Percentiles rank a stretch among this genome's conserved stretches.
These are phyloP conservation scores for Drosophila koepferae DNA, from an alignment of 2,888 invertebrate species.

Conservation along the genomic window DNA sequence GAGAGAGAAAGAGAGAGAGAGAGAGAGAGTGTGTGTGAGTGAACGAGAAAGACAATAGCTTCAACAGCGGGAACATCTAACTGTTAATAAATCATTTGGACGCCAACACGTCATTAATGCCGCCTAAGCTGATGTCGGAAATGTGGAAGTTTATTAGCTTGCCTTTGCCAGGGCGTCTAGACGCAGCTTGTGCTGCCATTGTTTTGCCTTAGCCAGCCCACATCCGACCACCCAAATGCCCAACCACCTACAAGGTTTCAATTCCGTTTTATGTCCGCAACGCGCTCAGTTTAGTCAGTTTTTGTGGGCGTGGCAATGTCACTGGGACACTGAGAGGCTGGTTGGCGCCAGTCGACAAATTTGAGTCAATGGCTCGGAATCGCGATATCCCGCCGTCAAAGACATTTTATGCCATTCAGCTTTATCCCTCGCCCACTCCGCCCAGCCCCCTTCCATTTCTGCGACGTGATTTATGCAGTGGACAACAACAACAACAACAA, in stretches of 20 bases:
- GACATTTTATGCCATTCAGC: slow-evolving; percentile 28
- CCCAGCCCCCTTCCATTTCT: background rate
- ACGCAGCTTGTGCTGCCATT: slow-evolving; percentile 32
- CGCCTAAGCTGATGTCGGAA: slow-evolving; percentile 69
- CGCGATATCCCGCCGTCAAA: slow-evolving; percentile 53
- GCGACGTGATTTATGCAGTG: slow-evolving; percentile 56
- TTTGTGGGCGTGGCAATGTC: background rate
- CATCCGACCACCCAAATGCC: background rate
- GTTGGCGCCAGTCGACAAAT: slow-evolving; percentile 55
- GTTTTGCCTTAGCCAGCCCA: background rate
- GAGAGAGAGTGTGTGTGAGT: too few species aligned
- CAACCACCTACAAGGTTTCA: background rate
- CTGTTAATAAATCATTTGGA: slow-evolving; percentile 66
- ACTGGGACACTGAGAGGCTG: background rate
- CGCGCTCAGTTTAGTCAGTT: slow-evolving; percentile 31
- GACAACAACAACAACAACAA: slow-evolving; percentile 25
- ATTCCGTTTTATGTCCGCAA: slow-evolving; percentile 45
- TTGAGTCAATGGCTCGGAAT: slow-evolving; percentile 68
- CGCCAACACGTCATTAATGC: slow-evolving; percentile 63
- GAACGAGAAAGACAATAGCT: background rate
- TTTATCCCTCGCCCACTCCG: background rate
- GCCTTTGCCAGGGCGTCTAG: slow-evolving; percentile 53
- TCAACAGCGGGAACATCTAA: slow-evolving; percentile 28
- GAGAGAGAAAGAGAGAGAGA: background rate
- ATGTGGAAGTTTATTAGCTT: slow-evolving; percentile 68